These are phyloP conservation scores for Lophotis ruficrista DNA, from an alignment of 2,113 vertebrate genomes.

Conservation along the genomic window DNA sequence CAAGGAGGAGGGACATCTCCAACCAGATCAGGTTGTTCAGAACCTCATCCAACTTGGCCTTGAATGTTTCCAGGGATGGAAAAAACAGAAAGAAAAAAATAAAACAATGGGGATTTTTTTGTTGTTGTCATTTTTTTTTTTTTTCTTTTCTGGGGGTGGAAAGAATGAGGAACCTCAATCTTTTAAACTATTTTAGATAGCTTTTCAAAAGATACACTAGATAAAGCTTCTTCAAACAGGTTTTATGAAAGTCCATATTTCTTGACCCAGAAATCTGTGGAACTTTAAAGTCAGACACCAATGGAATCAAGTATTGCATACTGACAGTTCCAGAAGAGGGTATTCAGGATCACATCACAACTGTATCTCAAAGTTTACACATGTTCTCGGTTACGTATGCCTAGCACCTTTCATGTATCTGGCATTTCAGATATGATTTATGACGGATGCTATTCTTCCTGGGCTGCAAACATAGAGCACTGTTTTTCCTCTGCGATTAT, in stretches of 20 bases:
- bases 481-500: neutral
- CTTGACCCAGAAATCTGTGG: neutral
- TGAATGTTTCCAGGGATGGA: too few relatives aligned
- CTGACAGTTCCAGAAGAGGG: neutral
- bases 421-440: neutral
- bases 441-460: neutral
- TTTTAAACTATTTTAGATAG: neutral
- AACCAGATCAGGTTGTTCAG: too few relatives aligned
- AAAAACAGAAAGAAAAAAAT: too few relatives aligned
- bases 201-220: neutral
- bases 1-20: too few relatives aligned
- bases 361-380: neutral
- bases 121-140: too few relatives aligned
- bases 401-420: neutral
- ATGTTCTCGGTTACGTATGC: neutral
- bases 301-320: neutral
- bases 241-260: neutral
- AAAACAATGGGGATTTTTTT: too few relatives aligned
- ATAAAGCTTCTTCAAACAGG: neutral
- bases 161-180: neutral
- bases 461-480: neutral
- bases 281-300: neutral
- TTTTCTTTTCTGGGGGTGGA: too few relatives aligned
- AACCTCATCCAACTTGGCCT: too few relatives aligned
- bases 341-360: neutral